Percentiles rank a stretch among this genome's conserved stretches.
These are phyloP conservation scores for Melanotaenia maccullochi DNA, from an alignment of 2,797 vertebrate species.

Conservation along the genomic window DNA sequence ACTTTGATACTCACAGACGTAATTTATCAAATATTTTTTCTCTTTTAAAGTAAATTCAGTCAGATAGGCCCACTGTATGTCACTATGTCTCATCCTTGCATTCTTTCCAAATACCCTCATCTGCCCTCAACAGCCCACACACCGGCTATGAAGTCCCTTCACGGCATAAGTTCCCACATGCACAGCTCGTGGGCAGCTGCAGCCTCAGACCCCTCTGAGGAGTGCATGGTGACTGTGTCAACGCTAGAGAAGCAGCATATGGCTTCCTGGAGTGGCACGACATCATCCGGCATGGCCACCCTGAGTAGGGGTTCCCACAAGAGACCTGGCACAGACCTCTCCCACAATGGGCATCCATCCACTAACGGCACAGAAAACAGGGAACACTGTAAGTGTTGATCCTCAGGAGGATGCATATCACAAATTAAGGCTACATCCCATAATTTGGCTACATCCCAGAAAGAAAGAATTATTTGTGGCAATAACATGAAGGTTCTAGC, in stretches of 20 bases:
- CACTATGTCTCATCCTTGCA: conserved; percentile 22
- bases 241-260: conserved; percentile 83
- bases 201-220: conserved; percentile 76
- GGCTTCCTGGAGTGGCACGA: conserved; percentile 85
- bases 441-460: background rate
- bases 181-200: conserved; percentile 80
- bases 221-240: conserved; percentile 85
- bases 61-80: background rate
- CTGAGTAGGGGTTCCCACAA: conserved; percentile 86
- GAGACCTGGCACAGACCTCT: conserved; percentile 87
- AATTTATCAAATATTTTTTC: conserved; percentile 36
- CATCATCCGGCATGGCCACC: conserved; percentile 85
- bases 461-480: background rate
- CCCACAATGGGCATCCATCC: conserved; percentile 87
- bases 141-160: conserved; percentile 69
- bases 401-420: conserved; percentile 8
- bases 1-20: conserved; percentile 14
- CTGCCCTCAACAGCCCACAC: conserved; percentile 61
- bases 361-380: conserved; percentile 90
- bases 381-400: conserved; percentile 91
- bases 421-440: background rate
- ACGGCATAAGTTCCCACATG: conserved; percentile 74
- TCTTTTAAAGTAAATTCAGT: conserved; percentile 21
- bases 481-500: background rate
- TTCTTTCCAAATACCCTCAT: conserved; percentile 39